Conservation (phyloP, 2,797 vertebrate species). For the Mormyrus hasselquistii region DNA sequence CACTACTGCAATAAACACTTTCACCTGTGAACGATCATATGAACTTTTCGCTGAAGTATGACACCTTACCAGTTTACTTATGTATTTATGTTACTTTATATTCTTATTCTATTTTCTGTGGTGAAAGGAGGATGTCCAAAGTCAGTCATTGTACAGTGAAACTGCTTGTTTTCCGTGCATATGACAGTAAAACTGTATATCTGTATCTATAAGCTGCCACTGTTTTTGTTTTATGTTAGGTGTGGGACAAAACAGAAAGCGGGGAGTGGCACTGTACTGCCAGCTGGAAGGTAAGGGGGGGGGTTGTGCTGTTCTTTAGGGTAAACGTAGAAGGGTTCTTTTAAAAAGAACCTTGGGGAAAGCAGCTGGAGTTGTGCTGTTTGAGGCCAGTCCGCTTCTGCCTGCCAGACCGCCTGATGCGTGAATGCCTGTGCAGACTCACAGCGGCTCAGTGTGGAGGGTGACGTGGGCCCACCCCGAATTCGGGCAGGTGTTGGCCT, state of each 20-base stretch:
- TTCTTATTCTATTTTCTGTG: not conserved
- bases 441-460: constrained; percentile 96
- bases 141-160: not conserved
- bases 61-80: not conserved
- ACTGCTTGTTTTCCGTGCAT: not conserved
- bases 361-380: not conserved
- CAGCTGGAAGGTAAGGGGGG: constrained; percentile 87
- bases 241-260: constrained; percentile 96
- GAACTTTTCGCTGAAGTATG: not conserved
- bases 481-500: constrained; percentile 94
- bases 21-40: not conserved
- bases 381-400: not conserved
- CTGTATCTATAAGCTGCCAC: not conserved
- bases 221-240: constrained; percentile 56
- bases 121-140: not conserved
- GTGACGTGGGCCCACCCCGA: constrained; percentile 98
- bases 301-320: not conserved
- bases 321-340: not conserved
- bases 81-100: not conserved
- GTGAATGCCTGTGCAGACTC: constrained; percentile 64
- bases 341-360: not conserved
- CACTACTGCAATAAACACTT: not conserved
- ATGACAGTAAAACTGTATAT: not conserved
- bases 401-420: too few species aligned
- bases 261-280: constrained; percentile 97